These are phyloP conservation scores for Triplophysa yarkandensis DNA, from an alignment of 2,797 vertebrate species.

Conservation along the genomic window DNA sequence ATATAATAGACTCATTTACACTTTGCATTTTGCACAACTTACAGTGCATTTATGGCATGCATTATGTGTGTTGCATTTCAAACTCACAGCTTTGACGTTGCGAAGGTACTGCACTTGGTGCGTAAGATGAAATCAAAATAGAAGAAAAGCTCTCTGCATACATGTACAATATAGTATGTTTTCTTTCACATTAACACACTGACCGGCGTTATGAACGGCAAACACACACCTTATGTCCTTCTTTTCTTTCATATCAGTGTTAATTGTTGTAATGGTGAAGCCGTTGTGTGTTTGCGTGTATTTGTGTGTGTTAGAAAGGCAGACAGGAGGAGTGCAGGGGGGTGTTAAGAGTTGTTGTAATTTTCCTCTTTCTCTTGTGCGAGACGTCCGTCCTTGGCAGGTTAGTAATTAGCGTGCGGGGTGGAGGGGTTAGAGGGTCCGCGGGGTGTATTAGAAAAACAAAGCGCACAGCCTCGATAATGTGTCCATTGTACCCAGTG, in stretches of 20 bases:
- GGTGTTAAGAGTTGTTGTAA: constrained; percentile 51
- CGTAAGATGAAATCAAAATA: constrained; percentile 5
- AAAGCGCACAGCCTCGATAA: constrained; percentile 83
- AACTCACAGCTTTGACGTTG: constrained; percentile 1
- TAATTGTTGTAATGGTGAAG: constrained; percentile 42
- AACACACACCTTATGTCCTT: constrained; percentile 3
- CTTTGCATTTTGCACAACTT: background rate
- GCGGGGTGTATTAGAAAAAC: constrained; percentile 80
- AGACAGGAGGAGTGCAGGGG: constrained; percentile 13
- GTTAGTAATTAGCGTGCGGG: constrained; percentile 68
- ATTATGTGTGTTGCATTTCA: background rate
- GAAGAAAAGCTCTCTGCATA: constrained; percentile 8
- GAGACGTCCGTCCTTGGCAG: constrained; percentile 58
- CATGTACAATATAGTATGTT: no score
- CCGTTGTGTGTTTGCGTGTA: constrained; percentile 24
- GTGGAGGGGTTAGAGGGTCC: constrained; percentile 60
- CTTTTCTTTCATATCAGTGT: constrained; percentile 33
- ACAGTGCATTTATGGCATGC: background rate
- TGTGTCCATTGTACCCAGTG: constrained; percentile 90
- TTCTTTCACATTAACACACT: constrained; percentile 7
- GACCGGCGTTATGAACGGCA: constrained; percentile 10
- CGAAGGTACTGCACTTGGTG: background rate
- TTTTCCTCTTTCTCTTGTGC: constrained; percentile 57
- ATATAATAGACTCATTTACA: background rate
- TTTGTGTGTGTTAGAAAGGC: constrained; percentile 19